Percentiles rank a stretch among this genome's conserved stretches.
phyloP scores from a whole-genome alignment of 2,113 vertebrate species.

The Crotalus helleri region DNA sequence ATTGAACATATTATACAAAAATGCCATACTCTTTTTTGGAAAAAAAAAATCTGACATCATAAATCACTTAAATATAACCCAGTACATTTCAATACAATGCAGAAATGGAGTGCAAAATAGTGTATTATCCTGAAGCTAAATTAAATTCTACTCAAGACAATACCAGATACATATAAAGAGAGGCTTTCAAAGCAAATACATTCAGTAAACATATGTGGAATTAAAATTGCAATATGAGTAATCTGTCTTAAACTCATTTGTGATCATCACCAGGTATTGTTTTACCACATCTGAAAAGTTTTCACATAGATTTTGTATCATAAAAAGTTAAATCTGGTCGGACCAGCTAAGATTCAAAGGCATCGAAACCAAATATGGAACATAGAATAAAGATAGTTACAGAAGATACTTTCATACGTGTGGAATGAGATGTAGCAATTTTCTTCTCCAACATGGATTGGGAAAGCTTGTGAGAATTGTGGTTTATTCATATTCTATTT shows the following conservation, averaged over 20 bases:
- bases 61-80: slow-evolving; percentile 7
- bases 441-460: background rate
- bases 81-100: background rate
- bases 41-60: slow-evolving; percentile 24
- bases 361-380: slow-evolving; percentile 54
- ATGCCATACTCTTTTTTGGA: slow-evolving; percentile 3
- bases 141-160: slow-evolving; percentile 20
- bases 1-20: background rate
- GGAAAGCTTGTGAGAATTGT: background rate
- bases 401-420: background rate
- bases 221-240: slow-evolving; percentile 46
- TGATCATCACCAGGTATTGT: slow-evolving; percentile 46
- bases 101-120: slow-evolving; percentile 38
- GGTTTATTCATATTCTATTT: background rate
- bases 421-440: background rate
- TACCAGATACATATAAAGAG: slow-evolving; percentile 34
- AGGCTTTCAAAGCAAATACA: slow-evolving; percentile 29
- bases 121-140: slow-evolving; percentile 18
- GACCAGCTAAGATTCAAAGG: slow-evolving; percentile 52
- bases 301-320: slow-evolving; percentile 55
- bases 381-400: slow-evolving; percentile 48
- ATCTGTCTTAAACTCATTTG: slow-evolving; percentile 37
- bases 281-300: slow-evolving; percentile 40
- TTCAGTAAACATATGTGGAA: slow-evolving; percentile 27
- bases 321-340: slow-evolving; percentile 49